Conservation (phyloP, 1,140 invertebrate genomes). For the Laupala kohalensis region DNA sequence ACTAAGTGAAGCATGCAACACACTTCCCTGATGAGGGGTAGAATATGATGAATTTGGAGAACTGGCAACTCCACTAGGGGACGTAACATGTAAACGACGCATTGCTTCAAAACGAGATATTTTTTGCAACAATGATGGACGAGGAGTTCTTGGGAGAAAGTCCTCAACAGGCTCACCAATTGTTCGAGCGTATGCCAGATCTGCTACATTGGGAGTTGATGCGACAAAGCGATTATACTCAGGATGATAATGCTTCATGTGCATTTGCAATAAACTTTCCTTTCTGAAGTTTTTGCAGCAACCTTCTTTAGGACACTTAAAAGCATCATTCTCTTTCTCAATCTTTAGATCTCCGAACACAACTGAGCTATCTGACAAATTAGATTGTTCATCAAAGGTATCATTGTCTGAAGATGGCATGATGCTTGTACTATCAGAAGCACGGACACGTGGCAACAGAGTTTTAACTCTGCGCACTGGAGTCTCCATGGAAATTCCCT, state of each 20-base stretch:
- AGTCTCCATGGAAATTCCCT: not conserved
- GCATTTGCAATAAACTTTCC: conserved; percentile 65
- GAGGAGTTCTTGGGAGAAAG: not conserved
- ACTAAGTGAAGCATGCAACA: too few relatives aligned
- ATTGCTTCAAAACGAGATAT: not conserved
- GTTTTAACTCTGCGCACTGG: not conserved
- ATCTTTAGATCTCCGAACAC: conserved; percentile 50
- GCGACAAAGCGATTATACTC: conserved; percentile 62
- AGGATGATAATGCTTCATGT: conserved; percentile 82
- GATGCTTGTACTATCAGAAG: not conserved
- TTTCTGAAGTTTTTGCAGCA: conserved; percentile 82
- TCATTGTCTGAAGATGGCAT: not conserved
- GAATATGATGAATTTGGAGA: not conserved
- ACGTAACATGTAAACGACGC: not conserved
- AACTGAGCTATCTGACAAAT: not conserved
- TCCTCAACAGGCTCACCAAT: conserved; percentile 35
- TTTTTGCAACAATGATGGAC: not conserved
- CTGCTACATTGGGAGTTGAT: conserved; percentile 68
- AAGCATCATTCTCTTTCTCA: conserved; percentile 52
- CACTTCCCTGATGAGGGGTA: too few relatives aligned
- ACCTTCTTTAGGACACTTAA: conserved; percentile 65
- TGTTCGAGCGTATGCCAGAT: conserved; percentile 65
- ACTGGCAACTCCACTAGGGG: not conserved
- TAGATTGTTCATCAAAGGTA: not conserved
- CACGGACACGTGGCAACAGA: not conserved